These are phyloP conservation scores for Hofmannophila pseudospretella DNA, from an alignment of 2,888 invertebrate species.

Conservation along the genomic window DNA sequence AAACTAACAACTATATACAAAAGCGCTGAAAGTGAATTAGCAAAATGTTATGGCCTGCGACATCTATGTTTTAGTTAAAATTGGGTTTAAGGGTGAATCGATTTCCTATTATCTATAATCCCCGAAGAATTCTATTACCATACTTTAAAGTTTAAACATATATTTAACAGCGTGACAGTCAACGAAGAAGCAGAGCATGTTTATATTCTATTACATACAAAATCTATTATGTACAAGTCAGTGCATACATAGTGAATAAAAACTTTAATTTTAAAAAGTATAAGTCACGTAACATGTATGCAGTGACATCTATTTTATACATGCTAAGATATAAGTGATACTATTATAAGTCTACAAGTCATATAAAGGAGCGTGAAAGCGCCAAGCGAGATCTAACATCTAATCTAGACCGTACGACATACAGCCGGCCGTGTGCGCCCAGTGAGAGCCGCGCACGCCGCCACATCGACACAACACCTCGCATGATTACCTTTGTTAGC, in stretches of 20 bases:
- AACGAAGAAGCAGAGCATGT: constrained; percentile 7
- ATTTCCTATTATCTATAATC: constrained; percentile 2
- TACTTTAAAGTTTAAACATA: not conserved
- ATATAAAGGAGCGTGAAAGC: constrained; percentile 13
- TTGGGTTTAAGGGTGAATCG: constrained; percentile 8
- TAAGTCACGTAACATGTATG: constrained; percentile 1
- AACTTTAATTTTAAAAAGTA: not conserved
- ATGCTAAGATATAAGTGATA: constrained; percentile 4
- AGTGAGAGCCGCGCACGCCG: constrained; percentile 4
- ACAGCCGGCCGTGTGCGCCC: constrained; percentile 36
- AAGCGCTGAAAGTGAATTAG: constrained; percentile 30
- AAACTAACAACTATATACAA: constrained; percentile 40
- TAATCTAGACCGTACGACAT: constrained; percentile 61
- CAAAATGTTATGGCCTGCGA: constrained; percentile 10
- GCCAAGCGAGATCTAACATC: constrained; percentile 63
- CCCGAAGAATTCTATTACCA: no score
- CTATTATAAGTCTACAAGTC: not conserved
- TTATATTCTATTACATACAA: constrained; percentile 3
- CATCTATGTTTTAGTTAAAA: constrained; percentile 2
- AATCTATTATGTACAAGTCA: constrained; percentile 5
- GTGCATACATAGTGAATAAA: constrained; percentile 7
- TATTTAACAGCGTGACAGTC: constrained; percentile 6
- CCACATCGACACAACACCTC: constrained; percentile 53
- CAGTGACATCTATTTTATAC: constrained; percentile 5
- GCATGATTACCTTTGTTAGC: constrained; percentile 41